Conservation (phyloP, 2,113 vertebrate genomes). For the Acrocephalus arundinaceus region DNA sequence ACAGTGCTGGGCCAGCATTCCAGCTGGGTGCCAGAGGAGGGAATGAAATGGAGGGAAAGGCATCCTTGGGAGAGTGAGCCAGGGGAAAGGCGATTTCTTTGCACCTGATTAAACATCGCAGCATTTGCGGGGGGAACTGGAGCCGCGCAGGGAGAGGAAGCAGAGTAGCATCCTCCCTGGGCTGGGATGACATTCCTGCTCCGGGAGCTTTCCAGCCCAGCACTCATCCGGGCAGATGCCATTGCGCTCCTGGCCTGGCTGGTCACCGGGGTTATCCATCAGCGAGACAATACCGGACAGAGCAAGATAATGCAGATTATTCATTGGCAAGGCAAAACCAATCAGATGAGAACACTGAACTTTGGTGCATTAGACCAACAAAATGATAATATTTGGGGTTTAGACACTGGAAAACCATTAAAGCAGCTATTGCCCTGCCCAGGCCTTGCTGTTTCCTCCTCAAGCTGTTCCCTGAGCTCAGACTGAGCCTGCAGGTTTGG, state of each 20-base stretch:
- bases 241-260: too few species aligned
- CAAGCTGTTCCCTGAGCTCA: not conserved
- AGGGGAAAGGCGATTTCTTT: not conserved
- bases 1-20: not conserved
- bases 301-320: not conserved
- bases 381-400: not conserved
- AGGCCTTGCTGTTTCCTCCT: not conserved
- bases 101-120: not conserved
- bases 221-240: not conserved
- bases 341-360: not conserved
- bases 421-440: not conserved
- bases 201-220: not conserved
- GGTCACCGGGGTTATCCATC: not conserved
- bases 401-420: not conserved
- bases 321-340: not conserved
- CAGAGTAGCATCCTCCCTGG: not conserved
- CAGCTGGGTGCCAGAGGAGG: not conserved
- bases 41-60: not conserved
- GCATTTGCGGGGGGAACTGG: not conserved
- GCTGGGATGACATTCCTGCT: not conserved
- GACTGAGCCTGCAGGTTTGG: not conserved
- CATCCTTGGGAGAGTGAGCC: not conserved
- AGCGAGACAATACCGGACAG: not conserved
- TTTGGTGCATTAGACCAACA: not conserved
- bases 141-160: not conserved